phyloP scores from a whole-genome alignment of 2,113 vertebrate species.

The Aptenodytes forsteri region DNA sequence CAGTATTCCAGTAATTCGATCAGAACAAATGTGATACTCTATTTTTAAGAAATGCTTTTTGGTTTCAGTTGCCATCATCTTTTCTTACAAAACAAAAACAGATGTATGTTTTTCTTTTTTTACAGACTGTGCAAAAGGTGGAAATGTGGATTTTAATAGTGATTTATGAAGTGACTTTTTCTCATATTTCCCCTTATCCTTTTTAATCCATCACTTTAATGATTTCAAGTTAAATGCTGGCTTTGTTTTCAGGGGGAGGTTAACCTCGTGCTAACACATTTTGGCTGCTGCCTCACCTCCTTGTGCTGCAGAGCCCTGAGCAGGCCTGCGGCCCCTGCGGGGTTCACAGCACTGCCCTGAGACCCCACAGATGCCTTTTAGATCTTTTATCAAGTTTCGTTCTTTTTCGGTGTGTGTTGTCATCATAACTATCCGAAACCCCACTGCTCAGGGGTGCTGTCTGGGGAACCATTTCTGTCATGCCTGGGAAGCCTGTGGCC shows the following conservation, averaged over 20 bases:
- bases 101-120: not conserved
- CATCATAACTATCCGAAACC: fast-evolving
- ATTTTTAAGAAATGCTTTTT: not conserved
- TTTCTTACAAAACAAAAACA: not conserved
- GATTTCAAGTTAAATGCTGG: fast-evolving
- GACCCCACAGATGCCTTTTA: too few relatives aligned
- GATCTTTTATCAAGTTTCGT: too few relatives aligned
- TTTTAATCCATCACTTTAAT: not conserved
- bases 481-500: fast-evolving
- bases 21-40: not conserved
- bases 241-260: not conserved
- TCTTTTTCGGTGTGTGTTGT: fast-evolving
- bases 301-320: not conserved
- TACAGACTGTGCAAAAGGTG: not conserved
- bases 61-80: not conserved
- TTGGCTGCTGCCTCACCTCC: not conserved
- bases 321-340: fast-evolving
- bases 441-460: fast-evolving
- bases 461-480: not conserved
- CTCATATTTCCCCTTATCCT: not conserved
- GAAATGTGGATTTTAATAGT: not conserved
- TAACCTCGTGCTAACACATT: fast-evolving
- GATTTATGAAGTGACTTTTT: not conserved
- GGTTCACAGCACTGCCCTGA: not conserved
- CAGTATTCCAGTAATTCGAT: not conserved